Base-by-base conservation (phyloP, 2,888 invertebrate species). In the Parnassius orleans region DNA sequence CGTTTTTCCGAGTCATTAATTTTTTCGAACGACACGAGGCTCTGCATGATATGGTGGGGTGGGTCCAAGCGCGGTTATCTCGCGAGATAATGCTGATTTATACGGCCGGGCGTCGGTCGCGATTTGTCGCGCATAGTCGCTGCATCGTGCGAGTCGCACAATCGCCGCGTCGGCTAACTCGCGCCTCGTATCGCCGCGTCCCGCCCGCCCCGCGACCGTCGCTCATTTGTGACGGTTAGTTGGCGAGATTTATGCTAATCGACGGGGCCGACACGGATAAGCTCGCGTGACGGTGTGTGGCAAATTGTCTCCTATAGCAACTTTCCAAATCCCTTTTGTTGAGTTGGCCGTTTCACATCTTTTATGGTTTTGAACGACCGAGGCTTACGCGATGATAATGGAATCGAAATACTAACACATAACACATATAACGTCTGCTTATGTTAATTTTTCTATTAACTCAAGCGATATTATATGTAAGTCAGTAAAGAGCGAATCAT, bases 61-160 rank as follows among this genome's bases (percentile, higher is more conserved):
- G 71, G 72, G 71, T 68, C 72, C 70, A 65, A 79, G 81, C 79
- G 83, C 82, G 90, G 90, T 89, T 91, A 91, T 91, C 91, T 91
- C 88, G 84, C 84, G 84, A 92, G 92, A 92, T 92, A 92, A 92
- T 90, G 82, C 91, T 92, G 92, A 92, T 92, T 92, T 92, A 92
- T 92, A 83, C 81, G 84, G 81, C 79, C 86, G 81, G 78, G 78
- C 87, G 86, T 80, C 84, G 89, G 83, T 81, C 85, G 86, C 87
- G 86, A 92, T 92, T 91, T 84, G 90, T 81, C 90, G 87, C 87
- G 88, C 88, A 73, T 81, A 84, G 83, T 82, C 73, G 71, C 71
- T 66, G 70, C 67, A 66, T 67, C 66, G 70, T 57, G 68, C 66
- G 70, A 66, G 65, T 68, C 78, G 81, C 79, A 48, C 48, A 77